Base-by-base conservation (phyloP, 2,888 invertebrate species). In the Drosophila melanosoma region DNA sequence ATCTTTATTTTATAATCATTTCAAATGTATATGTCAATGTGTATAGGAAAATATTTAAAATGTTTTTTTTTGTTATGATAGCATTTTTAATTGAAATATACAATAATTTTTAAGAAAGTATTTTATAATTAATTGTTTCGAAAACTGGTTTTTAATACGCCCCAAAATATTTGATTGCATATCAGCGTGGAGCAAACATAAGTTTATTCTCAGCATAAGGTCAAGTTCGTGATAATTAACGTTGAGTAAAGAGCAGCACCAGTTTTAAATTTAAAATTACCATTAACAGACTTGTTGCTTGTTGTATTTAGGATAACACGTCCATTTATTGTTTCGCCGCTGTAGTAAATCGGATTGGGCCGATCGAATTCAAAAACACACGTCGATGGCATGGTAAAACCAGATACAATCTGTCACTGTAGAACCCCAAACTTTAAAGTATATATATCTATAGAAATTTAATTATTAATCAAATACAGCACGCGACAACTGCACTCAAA, bases 161-260 rank as follows among this genome's bases (percentile, higher is more conserved):
- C 33, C 17, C 23, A 32, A 35, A 40, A 52, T 10, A 52, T 20
- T 52, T 17, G 3, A 11, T 35, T 26, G 51, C 36, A 60, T 60
- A 29, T 61, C 26, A 33, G 32, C 11, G 51, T 32, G 23, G 38
- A n/a, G 26, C 10, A 35, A 59, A 17, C 45, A 15, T 33, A 1
- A 58, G 58, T 35, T 58, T 58, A 48, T 48, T 35, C 17, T 26
- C 0, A 33, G 35, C 48, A 35, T 48, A 29, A n/a, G 42, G 29
- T 36, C 35, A 45, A 26, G 10, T 36, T 20, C 17, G 23, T 20
- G 23, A 96, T 82, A 96, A 96, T 96, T 96, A 96, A n/a, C 52
- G 8, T 33, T 33, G n/a, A 33, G 23, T 10, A 23, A 7, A 11
- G 11, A 29, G 6, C 29, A n/a, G 6, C 6, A 20, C n/a, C 6